A percentile compares a stretch with the other conserved stretches of the same genome.
phyloP scores from a whole-genome alignment of 2,888 invertebrate genomes.

The Xestia rhomboidea region DNA sequence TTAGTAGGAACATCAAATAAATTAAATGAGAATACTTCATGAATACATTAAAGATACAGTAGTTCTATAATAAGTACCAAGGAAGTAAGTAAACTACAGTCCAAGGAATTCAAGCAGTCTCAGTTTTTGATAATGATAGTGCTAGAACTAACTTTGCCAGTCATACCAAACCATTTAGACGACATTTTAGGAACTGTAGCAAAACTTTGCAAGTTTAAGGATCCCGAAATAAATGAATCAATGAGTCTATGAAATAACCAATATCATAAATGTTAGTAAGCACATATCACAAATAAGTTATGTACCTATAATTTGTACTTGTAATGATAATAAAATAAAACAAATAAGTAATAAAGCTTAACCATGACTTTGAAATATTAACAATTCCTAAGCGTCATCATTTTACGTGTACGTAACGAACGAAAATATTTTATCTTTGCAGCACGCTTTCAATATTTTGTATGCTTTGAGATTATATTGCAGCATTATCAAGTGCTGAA shows the following conservation, averaged over 20 bases:
- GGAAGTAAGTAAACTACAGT: background rate
- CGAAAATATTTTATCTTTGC: conserved; percentile 13
- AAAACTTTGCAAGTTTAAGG: background rate
- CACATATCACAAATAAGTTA: background rate
- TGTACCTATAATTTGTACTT: conserved; percentile 1
- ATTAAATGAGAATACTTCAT: background rate
- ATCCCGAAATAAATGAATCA: background rate
- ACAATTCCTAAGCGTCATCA: conserved; percentile 12
- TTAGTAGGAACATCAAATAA: conserved; percentile 13
- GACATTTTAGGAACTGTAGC: background rate
- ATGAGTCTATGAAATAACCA: background rate
- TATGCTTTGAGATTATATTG: conserved; percentile 18
- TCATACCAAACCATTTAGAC: background rate
- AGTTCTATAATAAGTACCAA: background rate
- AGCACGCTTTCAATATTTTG: conserved; percentile 18
- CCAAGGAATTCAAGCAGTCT: background rate
- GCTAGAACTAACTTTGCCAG: background rate
- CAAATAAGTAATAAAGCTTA: conserved; percentile 8
- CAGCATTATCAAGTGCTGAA: background rate
- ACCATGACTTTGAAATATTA: conserved; percentile 20
- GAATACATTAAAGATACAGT: background rate
- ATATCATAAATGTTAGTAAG: background rate
- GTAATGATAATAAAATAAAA: conserved; percentile 11
- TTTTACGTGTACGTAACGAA: conserved; percentile 19
- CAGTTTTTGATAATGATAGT: background rate